Evolutionary conservation across 92 coral and sea anemone genomes (phyloP).

Genomic region (Bergia sp.): DNA sequence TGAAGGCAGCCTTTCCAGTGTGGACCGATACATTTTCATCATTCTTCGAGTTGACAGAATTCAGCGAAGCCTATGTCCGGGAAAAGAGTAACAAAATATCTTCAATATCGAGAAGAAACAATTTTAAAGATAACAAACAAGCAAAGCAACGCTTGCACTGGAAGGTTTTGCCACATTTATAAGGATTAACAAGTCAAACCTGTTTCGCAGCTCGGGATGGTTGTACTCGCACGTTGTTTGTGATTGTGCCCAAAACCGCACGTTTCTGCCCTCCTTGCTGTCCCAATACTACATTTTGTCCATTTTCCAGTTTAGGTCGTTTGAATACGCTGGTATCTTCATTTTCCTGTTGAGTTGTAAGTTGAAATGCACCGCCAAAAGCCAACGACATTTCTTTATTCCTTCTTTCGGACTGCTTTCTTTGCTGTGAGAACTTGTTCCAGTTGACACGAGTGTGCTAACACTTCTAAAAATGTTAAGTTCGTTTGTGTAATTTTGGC

Average conservation of each 20-base stretch:
- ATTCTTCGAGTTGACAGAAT: conserved; percentile 68
- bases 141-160: neutral
- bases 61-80: conserved; percentile 68
- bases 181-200: conserved; percentile 22
- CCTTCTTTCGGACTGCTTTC: conserved; percentile 10
- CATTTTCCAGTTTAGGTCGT: conserved; percentile 85
- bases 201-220: conserved; percentile 97
- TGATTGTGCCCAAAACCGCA: conserved; percentile 94
- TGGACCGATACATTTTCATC: conserved; percentile 89
- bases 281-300: conserved; percentile 64
- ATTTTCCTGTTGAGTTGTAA: conserved; percentile 75
- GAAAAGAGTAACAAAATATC: neutral
- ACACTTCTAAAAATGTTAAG: conserved; percentile 14
- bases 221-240: conserved; percentile 97
- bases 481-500: neutral
- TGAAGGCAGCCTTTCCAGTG: conserved; percentile 75
- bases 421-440: neutral
- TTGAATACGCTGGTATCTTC: conserved; percentile 71
- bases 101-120: neutral
- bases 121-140: conserved; percentile 30
- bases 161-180: neutral
- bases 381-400: conserved; percentile 80
- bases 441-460: neutral
- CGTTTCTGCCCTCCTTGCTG: conserved; percentile 83
- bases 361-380: conserved; percentile 77